Percentiles rank a stretch among this genome's conserved stretches.
Evolutionary conservation across 1,140 invertebrate genomes (phyloP).

Genomic region (Penaeus japonicus): DNA sequence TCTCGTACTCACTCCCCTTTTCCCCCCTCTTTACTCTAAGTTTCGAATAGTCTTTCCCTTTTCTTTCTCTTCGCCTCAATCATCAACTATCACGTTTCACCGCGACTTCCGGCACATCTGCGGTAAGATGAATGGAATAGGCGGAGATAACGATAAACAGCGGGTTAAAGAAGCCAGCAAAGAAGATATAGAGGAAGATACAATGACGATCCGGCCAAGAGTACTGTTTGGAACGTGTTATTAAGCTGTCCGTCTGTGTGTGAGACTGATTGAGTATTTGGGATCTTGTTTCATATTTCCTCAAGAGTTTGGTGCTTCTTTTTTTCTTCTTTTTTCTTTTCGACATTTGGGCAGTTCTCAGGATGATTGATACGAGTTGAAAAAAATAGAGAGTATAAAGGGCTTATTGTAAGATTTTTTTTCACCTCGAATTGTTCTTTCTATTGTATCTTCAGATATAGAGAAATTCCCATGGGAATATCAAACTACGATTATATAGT

Average conservation of each 20-base stretch:
- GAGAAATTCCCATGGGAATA: no score
- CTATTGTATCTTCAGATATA: no score
- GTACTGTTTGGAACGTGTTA: not conserved
- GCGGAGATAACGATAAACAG: constrained; percentile 42
- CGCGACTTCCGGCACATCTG: constrained; percentile 40
- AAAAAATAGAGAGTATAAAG: no score
- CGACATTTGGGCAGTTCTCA: no score
- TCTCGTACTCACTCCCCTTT: not conserved
- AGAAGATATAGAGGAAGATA: not conserved
- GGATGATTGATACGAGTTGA: no score
- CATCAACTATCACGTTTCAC: constrained; percentile 30
- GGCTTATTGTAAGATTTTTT: no score
- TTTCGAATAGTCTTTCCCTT: not conserved
- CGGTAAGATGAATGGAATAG: constrained; percentile 37
- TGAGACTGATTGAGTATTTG: constrained; percentile 3
- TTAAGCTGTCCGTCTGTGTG: constrained; percentile 11
- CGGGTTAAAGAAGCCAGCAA: constrained; percentile 23
- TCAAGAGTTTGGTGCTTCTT: no score
- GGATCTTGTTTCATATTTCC: no score
- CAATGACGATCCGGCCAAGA: not conserved
- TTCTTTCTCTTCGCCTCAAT: not conserved
- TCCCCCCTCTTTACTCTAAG: not conserved
- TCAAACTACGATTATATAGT: no score
- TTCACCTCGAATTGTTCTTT: no score
- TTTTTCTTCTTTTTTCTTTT: not conserved